Evolutionary conservation across 2,888 invertebrate species (phyloP), one percentile per base, ranked within the genome.

Genomic region (Malachius bipustulatus): DNA sequence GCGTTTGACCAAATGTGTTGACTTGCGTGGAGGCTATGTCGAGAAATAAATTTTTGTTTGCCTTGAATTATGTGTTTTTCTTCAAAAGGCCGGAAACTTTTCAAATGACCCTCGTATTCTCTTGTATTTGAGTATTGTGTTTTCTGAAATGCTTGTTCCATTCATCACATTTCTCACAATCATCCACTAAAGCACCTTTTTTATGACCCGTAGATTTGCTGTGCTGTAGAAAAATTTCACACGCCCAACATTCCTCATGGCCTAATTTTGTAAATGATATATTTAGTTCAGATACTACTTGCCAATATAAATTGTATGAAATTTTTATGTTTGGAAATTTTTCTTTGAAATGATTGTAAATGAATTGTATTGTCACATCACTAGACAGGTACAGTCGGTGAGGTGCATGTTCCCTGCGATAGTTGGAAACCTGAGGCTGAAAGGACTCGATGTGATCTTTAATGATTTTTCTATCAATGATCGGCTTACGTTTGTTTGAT

Each of bases 381-480:
- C 45, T 43, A 4, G 47, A 40, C 13, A 45, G 36, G 26, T 48
- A 48, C 14, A 30, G 34, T 28, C 40, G 26, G 16, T 44, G 43
- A 4, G 47, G 47, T 4, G 45, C 46, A 38, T 48, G 47, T 35
- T 47, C 46, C 19, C 45, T 34, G 16, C 46, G 33, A 31, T 47
- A 48, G 35, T 48, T 46, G 16, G 47, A 45, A 11, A 41, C 28
- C 11, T 34, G 24, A n/a, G 43, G 34, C 19, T 39, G 35, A 41
- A 39, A 43, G 16, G 32, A 32, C 13, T 42, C 34, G 11, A 42
- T 42, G 19, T 42, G 42, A 8, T 32, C 33, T 11, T 16, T 31
- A 13, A 39, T 34, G 24, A 24, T 29, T 9, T 14, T 11, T 30
- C 13, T 33, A 31, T 35, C 35, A 4, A 35, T 15, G 24, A 19